A percentile compares a stretch with the other conserved stretches of the same genome.
These are phyloP conservation scores for Coregonus clupeaformis DNA, from an alignment of 2,113 vertebrate genomes.

Conservation along the genomic window DNA sequence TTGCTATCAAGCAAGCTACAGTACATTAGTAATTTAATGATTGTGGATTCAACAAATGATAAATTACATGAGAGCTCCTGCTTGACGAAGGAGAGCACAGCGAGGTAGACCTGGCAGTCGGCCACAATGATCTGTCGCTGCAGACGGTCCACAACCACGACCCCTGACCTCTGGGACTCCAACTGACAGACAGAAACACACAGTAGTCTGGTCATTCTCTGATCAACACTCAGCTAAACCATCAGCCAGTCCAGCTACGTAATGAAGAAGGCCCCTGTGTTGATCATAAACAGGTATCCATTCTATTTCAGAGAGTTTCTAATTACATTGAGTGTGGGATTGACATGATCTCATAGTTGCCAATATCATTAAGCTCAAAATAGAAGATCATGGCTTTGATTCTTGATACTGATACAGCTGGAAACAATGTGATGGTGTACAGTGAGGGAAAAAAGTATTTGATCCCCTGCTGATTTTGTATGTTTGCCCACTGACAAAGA, in stretches of 20 bases:
- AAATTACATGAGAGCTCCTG: slow-evolving; percentile 91
- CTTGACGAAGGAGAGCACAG: slow-evolving; percentile 95
- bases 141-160: slow-evolving; percentile 87
- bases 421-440: no score
- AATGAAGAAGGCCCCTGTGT: slow-evolving; percentile 14
- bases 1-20: not conserved
- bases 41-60: not conserved
- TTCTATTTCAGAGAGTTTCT: slow-evolving; percentile 32
- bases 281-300: not conserved
- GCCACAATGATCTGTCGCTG: slow-evolving; percentile 98
- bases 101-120: slow-evolving; percentile 97
- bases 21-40: not conserved
- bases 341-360: slow-evolving; percentile 53
- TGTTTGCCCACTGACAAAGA: no score
- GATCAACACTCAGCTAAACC: slow-evolving; percentile 1
- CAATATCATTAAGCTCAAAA: slow-evolving; percentile 25
- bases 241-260: not conserved
- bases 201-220: slow-evolving; percentile 1
- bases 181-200: slow-evolving; percentile 71
- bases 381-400: not conserved
- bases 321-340: slow-evolving; percentile 48
- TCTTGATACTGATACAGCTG: not conserved
- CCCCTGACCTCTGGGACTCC: slow-evolving; percentile 85
- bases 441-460: no score
- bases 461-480: no score